Base-by-base conservation (phyloP, 2,797 vertebrate genomes). In the Rhinophrynus dorsalis region DNA sequence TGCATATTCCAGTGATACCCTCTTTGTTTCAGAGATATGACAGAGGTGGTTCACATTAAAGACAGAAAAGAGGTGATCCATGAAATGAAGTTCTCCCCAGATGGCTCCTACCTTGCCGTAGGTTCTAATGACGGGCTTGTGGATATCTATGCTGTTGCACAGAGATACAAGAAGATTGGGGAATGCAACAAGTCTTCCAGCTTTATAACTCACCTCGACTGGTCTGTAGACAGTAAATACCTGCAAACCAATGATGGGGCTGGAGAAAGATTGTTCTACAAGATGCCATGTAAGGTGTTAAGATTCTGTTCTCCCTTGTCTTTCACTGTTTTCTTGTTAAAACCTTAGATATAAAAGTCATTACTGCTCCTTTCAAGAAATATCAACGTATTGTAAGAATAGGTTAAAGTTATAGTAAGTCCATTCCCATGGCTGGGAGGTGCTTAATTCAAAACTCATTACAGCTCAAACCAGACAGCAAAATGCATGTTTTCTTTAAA, bases 41-140 rank as follows among this genome's bases (percentile, higher is more conserved):
- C 96, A 0, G 97, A 99, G 85, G 94, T 99, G 0, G 96, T 99
- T 38, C 97, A 98, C 83, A 95, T 99, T 76, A 96, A 97, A 83
- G 96, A 99, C 82, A 84, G 95, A 51, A 97, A 98, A 85, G 96
- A 98, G 80, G 96, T 96, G 38, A 96, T 99, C 81, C 97, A 99
- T 0, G 96, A 98, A 84, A 92, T 99, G 79, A 97, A 98, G 77
- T 99, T 98, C 63, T 98, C 95, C 12, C 96, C 95, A 0, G 96
- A 98, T 1, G 94, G 96, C 7, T 89, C 91, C 70, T 95, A 93
- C 78, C 87, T 98, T 67, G 95, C 96, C 0, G 97, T 96, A 76
- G 96, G 96, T 13, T 98, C 95, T 4, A 97, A 97, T 0, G 96
- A 98, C 0, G 94, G 95, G 6, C 86, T 91, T 0, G 96, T 98